phyloP scores from a whole-genome alignment of 2,888 invertebrate genomes.

The Dryobota labecula region DNA sequence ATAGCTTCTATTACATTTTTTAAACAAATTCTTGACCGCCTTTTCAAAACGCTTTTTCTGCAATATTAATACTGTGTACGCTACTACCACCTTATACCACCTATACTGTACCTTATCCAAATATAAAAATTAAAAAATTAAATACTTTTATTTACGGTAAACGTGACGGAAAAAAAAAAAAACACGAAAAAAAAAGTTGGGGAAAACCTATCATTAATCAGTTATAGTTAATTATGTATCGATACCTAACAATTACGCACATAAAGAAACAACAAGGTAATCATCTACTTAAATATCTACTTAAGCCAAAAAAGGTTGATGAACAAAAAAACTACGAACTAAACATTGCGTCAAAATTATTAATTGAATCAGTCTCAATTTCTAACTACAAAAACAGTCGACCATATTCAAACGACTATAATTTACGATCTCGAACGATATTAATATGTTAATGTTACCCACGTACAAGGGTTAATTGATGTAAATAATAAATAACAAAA shows the following conservation, averaged over 20 bases:
- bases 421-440: slow-evolving; percentile 81
- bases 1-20: no score
- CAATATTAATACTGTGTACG: no score
- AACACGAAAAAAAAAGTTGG: no score
- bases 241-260: slow-evolving; percentile 18
- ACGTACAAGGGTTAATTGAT: slow-evolving; percentile 84
- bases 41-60: no score
- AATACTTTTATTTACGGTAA: no score
- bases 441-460: slow-evolving; percentile 81
- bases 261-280: slow-evolving; percentile 23
- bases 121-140: no score
- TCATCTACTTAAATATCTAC: slow-evolving; percentile 23
- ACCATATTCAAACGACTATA: slow-evolving; percentile 72
- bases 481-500: slow-evolving; percentile 82
- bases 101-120: no score
- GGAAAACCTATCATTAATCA: slow-evolving; percentile 23
- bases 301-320: slow-evolving; percentile 31
- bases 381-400: slow-evolving; percentile 71
- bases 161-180: no score
- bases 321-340: slow-evolving; percentile 46
- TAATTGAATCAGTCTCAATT: slow-evolving; percentile 79
- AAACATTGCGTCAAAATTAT: slow-evolving; percentile 70
- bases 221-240: slow-evolving; percentile 3
- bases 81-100: no score
- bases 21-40: no score